These are phyloP conservation scores for Mesitornis unicolor DNA, from an alignment of 2,113 vertebrate genomes.

Conservation along the genomic window DNA sequence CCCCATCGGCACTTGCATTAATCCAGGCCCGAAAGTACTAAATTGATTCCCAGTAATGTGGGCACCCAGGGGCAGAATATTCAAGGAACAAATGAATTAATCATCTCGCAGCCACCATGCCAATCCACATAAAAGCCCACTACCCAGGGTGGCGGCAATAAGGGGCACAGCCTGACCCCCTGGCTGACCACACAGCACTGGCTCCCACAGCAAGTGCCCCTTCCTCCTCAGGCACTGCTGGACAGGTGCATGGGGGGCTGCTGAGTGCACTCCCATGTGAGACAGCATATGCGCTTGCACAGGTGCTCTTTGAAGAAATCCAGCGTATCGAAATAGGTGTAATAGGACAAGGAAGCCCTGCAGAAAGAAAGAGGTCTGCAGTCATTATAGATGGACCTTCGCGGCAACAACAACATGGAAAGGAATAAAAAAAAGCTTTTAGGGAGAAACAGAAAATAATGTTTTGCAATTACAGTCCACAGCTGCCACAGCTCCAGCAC, in stretches of 20 bases:
- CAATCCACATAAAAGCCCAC: not conserved
- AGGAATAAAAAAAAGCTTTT: conserved; percentile 64
- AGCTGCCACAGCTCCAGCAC: conserved; percentile 69
- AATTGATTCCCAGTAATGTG: conserved; percentile 37
- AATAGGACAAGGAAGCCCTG: not conserved
- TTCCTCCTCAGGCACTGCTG: accelerated
- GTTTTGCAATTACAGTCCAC: conserved; percentile 79
- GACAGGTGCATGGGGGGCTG: accelerated
- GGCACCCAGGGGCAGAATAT: conserved; percentile 40
- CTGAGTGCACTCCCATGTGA: accelerated
- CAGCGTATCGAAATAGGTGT: not conserved
- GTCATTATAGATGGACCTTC: conserved; percentile 50
- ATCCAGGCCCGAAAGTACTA: conserved; percentile 7
- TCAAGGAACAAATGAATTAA: conserved; percentile 57
- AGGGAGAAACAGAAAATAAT: conserved; percentile 82
- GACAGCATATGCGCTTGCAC: accelerated
- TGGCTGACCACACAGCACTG: not conserved
- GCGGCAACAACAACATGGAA: not conserved
- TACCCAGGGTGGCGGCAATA: not conserved
- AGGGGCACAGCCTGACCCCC: not conserved
- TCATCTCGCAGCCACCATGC: not conserved
- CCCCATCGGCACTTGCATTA: conserved; percentile 10
- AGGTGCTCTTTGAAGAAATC: not conserved
- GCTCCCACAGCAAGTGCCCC: not conserved
- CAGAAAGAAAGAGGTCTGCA: not conserved